Evolutionary conservation across 2,113 vertebrate species (phyloP).

Genomic region (Cyprinodon variegatus): DNA sequence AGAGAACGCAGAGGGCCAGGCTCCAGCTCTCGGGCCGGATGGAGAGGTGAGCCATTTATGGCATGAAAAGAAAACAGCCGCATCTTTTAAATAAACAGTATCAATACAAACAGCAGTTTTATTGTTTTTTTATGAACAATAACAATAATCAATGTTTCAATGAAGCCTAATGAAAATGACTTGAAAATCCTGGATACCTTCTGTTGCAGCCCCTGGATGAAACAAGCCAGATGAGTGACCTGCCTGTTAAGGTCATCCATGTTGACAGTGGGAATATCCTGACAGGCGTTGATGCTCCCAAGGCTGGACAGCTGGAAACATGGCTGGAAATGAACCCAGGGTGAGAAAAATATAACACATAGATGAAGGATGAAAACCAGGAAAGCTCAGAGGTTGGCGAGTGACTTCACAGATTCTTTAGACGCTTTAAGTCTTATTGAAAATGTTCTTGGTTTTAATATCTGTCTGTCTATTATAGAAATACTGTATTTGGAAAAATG

Average conservation of each 20-base stretch:
- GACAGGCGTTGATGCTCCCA: conserved; percentile 91
- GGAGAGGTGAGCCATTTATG: conserved; percentile 84
- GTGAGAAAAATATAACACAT: conserved; percentile 66
- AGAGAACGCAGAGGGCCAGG: conserved; percentile 87
- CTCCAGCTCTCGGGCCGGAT: conserved; percentile 87
- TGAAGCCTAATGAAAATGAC: background rate
- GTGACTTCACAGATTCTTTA: no score
- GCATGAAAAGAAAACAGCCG: no score
- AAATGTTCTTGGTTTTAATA: no score
- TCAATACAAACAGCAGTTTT: background rate
- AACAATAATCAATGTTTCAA: background rate
- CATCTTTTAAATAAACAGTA: no score
- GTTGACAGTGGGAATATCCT: conserved; percentile 97
- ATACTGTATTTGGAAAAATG: background rate
- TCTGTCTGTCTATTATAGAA: no score
- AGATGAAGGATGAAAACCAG: background rate
- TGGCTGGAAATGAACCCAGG: conserved; percentile 98
- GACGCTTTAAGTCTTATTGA: no score
- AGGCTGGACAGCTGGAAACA: conserved; percentile 91
- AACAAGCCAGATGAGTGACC: conserved; percentile 98
- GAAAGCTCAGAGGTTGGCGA: background rate
- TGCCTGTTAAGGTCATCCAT: conserved; percentile 95
- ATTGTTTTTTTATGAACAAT: background rate
- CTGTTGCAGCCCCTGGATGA: conserved; percentile 90
- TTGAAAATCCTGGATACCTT: background rate